Base-by-base conservation (phyloP, 1,140 invertebrate genomes). In the Neodiprion pinetum region DNA sequence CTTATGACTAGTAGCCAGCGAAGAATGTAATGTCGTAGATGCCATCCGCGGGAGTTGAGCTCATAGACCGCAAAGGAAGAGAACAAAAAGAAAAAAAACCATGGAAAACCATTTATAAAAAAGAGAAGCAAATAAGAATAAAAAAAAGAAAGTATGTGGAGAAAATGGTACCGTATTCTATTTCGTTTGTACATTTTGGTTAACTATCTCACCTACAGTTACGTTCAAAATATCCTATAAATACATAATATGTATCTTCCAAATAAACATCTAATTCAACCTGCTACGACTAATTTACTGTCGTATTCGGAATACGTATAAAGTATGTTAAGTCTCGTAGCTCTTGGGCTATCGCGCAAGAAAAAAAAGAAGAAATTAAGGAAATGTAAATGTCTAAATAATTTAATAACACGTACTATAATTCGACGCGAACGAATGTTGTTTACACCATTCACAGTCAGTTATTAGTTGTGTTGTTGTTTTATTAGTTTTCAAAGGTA, bases 131-230 rank as follows among this genome's bases (percentile, higher is more conserved):
- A 67, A 40, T 72, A 23, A n/a, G 10, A 53, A 53, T 7, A 28
- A 40, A 28, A 21, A 48, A 50, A 21, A 74, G 21, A 70, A 74
- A 74, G n/a, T 70, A 76, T 40, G 79, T 75, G 70, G 78, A 75
- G 74, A 79, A 61, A 61, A 61, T 61, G 53, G 53, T 61, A 61
- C 11, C 71, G 73, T 79, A 83, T 78, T 79, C 76, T 82, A 84
- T 83, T 82, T 83, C 73, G 82, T 84, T 83, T 85, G 81, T 85
- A 85, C 76, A 85, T 82, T 84, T 84, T 68, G 81, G 79, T 83
- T 84, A 74, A 82, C 48, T 75, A 78, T 75, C 75, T 73, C 71
- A 77, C 78, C 76, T 79, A 76, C 72, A 80, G 75, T 83, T 84
- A 81, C 73, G 81, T 84, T 83, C 76, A 75, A 79, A 40, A 73